Base-by-base conservation (phyloP, 2,113 vertebrate species). In the Bubo bubo region DNA sequence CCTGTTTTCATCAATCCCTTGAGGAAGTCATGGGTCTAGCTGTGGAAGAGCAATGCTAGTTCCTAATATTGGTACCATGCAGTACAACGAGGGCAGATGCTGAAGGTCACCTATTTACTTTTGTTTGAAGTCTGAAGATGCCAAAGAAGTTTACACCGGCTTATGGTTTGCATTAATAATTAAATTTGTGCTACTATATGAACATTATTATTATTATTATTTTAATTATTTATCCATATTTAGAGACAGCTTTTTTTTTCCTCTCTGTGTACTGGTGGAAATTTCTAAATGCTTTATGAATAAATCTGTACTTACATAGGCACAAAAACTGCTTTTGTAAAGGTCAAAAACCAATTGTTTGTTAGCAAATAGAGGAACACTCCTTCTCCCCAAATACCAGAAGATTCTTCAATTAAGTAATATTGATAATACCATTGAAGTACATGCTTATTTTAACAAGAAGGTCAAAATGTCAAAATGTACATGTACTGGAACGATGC, bases 391-490 rank as follows among this genome's bases (percentile, higher is more conserved):
- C 49, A 81, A 56, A 82, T 52, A 77, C 16, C 14, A 79, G 45
- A 52, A 83, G 34, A 45, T 94, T 92, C 37, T 90, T 93, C 56
- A 89, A 62, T 34, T 58, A 76, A 92, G 83, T 72, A 5, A 64
- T 90, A 94, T 92, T 95, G 68, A 88, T 90, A 83, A 59, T 56
- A 56, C 4, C 14, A 74, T 55, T 84, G 70, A 96, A 95, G 82
- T 84, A 56, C 15, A 76, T 93, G 52, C 62, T 95, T 96, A 93
- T 96, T 97, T 97, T 96, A 96, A 93, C 85, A 64, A 95, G 52
- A 93, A 93, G 64, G 68, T 96, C 68, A 97, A 96, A 94, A 91
- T 1, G 68, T 96, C 68, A 97, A 96, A 94, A 91, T 1, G 10
- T 94, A 82, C 41, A 89, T 84, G 73, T 84, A 71, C 49, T 95